Evolutionary conservation across 2,113 vertebrate species (phyloP).

Genomic region (Candoia aspera): DNA sequence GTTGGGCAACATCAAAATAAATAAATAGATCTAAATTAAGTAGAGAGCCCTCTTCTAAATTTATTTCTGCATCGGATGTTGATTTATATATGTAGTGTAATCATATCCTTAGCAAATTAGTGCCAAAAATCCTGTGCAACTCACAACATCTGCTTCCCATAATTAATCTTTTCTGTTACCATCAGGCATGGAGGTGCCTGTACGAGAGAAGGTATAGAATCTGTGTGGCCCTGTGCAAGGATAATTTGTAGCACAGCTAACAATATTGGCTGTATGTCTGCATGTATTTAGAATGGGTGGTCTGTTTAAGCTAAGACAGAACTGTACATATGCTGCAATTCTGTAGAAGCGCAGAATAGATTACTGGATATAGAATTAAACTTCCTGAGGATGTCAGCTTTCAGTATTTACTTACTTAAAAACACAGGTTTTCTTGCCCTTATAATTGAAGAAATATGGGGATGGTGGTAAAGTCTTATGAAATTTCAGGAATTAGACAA

Average conservation of each 20-base stretch:
- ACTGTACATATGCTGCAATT: background rate
- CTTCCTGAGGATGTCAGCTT: background rate
- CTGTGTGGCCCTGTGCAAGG: background rate
- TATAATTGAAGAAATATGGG: background rate
- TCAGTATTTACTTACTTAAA: background rate
- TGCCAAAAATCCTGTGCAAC: constrained; percentile 13
- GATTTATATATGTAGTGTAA: constrained; percentile 34
- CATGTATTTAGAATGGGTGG: background rate
- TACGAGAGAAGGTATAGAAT: background rate
- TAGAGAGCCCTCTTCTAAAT: constrained; percentile 21
- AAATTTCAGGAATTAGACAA: background rate
- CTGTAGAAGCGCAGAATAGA: background rate
- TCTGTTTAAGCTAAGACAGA: background rate
- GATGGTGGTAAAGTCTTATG: background rate
- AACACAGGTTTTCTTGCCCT: background rate
- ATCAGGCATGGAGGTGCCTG: background rate
- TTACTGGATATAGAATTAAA: background rate
- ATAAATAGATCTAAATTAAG: constrained; percentile 20
- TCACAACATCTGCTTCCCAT: constrained; percentile 21
- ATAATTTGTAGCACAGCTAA: background rate
- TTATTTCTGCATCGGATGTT: constrained; percentile 28
- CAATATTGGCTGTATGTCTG: background rate
- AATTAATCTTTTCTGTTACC: constrained; percentile 30
- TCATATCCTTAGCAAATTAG: constrained; percentile 34
- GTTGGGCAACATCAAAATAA: background rate